phyloP scores from a whole-genome alignment of 2,113 vertebrate genomes.

The Numenius arquata region DNA sequence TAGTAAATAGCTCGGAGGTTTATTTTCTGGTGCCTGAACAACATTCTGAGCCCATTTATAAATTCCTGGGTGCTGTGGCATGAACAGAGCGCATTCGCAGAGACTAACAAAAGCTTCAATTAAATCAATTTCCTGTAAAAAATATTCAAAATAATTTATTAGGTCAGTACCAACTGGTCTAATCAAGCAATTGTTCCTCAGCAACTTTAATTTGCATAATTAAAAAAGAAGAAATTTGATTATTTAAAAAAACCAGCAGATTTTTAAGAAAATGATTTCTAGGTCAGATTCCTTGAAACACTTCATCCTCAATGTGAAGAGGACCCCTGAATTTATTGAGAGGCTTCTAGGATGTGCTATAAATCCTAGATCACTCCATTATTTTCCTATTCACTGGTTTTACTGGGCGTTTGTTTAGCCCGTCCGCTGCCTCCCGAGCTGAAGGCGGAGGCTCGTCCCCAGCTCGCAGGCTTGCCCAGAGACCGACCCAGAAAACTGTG shows the following conservation, averaged over 20 bases:
- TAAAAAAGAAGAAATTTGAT: slow-evolving; percentile 46
- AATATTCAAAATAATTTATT: slow-evolving; percentile 68
- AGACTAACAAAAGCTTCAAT: slow-evolving; percentile 76
- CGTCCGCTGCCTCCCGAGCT: not conserved
- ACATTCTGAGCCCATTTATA: slow-evolving; percentile 84
- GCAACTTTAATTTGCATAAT: slow-evolving; percentile 68
- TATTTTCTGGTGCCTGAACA: slow-evolving; percentile 92
- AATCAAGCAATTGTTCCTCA: slow-evolving; percentile 57
- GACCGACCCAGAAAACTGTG: not conserved
- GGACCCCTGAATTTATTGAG: slow-evolving; percentile 7
- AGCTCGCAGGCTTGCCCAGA: not conserved
- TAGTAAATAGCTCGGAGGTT: slow-evolving; percentile 96
- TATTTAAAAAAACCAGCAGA: not conserved
- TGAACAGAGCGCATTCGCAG: slow-evolving; percentile 63
- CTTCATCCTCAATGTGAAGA: not conserved
- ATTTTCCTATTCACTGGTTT: slow-evolving; percentile 59
- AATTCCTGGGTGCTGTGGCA: slow-evolving; percentile 75
- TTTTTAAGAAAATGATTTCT: not conserved
- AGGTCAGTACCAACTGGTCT: slow-evolving; percentile 53
- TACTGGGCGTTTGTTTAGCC: not conserved
- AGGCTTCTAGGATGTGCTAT: slow-evolving; percentile 19
- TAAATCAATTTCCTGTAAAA: slow-evolving; percentile 76
- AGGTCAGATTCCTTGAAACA: not conserved
- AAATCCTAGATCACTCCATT: slow-evolving; percentile 46
- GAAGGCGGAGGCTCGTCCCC: not conserved